A percentile compares a stretch with the other conserved stretches of the same genome.
Conservation (phyloP, 2,888 invertebrate genomes). For the Zygogramma bicolorata region DNA sequence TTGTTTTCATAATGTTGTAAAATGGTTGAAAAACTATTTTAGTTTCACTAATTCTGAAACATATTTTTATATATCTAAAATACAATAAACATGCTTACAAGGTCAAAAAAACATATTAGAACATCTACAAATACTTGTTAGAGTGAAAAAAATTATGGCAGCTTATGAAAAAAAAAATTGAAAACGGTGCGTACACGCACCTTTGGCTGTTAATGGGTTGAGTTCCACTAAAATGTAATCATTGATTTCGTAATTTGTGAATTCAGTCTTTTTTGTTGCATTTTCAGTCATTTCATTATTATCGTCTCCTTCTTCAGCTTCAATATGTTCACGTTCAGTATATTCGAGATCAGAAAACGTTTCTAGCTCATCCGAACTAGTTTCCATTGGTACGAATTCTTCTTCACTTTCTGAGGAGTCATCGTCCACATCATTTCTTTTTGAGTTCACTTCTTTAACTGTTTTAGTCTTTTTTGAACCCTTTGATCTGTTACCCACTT, state of each 20-base stretch:
- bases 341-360: not conserved
- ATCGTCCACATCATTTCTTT: slow-evolving; percentile 4
- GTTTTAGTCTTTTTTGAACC: not conserved
- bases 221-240: not conserved
- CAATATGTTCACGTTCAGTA: not conserved
- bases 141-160: too few relatives aligned
- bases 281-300: not conserved
- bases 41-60: too few relatives aligned
- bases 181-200: too few relatives aligned
- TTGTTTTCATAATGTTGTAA: too few relatives aligned
- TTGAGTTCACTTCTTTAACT: not conserved
- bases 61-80: too few relatives aligned
- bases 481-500: not conserved
- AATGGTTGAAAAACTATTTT: too few relatives aligned
- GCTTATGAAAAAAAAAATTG: too few relatives aligned
- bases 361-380: not conserved
- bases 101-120: too few relatives aligned
- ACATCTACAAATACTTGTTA: too few relatives aligned
- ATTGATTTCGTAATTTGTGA: not conserved
- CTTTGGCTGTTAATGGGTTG: not conserved
- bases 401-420: not conserved
- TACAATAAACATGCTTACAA: too few relatives aligned
- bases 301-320: not conserved
- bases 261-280: not conserved
- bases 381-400: slow-evolving; percentile 3